A percentile compares a stretch with the other conserved stretches of the same genome.
Evolutionary conservation across 2,888 invertebrate species (phyloP).

Genomic region (Spialia ferax): DNA sequence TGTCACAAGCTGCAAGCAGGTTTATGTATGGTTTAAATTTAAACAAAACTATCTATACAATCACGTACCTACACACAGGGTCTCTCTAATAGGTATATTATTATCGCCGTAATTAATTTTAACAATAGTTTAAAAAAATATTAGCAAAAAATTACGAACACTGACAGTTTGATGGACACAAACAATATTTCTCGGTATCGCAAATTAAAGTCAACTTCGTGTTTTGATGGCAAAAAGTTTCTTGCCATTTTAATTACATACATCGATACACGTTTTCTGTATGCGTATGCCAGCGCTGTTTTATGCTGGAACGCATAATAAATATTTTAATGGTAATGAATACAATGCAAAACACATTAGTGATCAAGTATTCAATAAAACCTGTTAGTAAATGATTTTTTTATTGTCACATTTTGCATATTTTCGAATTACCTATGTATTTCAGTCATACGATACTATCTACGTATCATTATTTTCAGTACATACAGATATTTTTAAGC

Average conservation of each 20-base stretch:
- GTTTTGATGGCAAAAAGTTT: constrained; percentile 22
- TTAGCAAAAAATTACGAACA: constrained; percentile 13
- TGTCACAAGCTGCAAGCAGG: too few relatives aligned
- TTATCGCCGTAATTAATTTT: constrained; percentile 1
- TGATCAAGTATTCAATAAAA: not conserved
- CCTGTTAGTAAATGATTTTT: constrained; percentile 7
- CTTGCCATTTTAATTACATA: constrained; percentile 21
- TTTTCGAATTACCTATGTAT: too few relatives aligned
- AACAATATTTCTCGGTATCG: constrained; percentile 25
- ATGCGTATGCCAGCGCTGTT: not conserved
- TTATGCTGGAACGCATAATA: constrained; percentile 24
- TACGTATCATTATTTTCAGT: too few relatives aligned
- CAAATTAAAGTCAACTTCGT: constrained; percentile 23
- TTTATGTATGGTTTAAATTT: too few relatives aligned
- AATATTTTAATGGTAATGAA: constrained; percentile 28
- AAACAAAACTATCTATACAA: not conserved
- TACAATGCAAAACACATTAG: constrained; percentile 13
- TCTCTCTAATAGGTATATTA: not conserved
- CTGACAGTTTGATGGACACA: constrained; percentile 7
- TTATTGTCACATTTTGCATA: not conserved
- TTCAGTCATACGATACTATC: too few relatives aligned
- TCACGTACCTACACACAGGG: too few relatives aligned
- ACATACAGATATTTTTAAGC: too few relatives aligned
- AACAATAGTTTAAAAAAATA: not conserved
- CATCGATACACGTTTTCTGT: not conserved